Evolutionary conservation across 2,797 vertebrate species (phyloP), one percentile per base, ranked within the genome.

Genomic region (Perodicticus potto): DNA sequence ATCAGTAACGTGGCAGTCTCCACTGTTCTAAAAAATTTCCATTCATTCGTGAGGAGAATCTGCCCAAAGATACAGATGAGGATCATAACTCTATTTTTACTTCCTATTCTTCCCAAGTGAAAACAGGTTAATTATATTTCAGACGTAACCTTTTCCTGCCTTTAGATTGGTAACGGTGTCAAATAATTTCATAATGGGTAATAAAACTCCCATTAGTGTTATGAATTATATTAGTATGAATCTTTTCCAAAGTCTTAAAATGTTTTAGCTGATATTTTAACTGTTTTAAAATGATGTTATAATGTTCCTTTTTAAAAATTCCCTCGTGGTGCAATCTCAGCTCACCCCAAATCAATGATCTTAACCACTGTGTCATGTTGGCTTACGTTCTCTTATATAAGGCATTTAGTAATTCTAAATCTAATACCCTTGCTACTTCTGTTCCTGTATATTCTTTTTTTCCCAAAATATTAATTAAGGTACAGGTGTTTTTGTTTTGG

Each of bases 81-180:
- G 70, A 87, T 93, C 83, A 34, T 96, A 96, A 95, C 80, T 96
- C 94, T 97, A 96, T 95, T 97, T 97, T 97, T 97, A 97, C 73
- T 89, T 91, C 49, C 89, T 95, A 92, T 95, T 96, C 97, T 97
- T 96, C 93, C 93, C 95, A 95, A 95, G 92, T 95, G 96, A 97
- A 97, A 98, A 97, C 61, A 94, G 96, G 90, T 97, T 97, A 97
- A 98, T 98, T 97, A 94, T 96, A 97, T 97, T 97, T 97, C 96
- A 97, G 96, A 96, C 76, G 77, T 97, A 98, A 98, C 96, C 97
- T 98, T 98, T 98, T 88, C 96, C 93, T 97, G 89, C 85, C 94
- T 97, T 97, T 96, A 97, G 87, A 93, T 96, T 96, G 91, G 91
- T 96, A 97, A 97, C 80, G 63, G 90, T 97, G 84, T 97, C 97